Evolutionary conservation across 2,113 vertebrate genomes (phyloP).

Genomic region (Struthio camelus): DNA sequence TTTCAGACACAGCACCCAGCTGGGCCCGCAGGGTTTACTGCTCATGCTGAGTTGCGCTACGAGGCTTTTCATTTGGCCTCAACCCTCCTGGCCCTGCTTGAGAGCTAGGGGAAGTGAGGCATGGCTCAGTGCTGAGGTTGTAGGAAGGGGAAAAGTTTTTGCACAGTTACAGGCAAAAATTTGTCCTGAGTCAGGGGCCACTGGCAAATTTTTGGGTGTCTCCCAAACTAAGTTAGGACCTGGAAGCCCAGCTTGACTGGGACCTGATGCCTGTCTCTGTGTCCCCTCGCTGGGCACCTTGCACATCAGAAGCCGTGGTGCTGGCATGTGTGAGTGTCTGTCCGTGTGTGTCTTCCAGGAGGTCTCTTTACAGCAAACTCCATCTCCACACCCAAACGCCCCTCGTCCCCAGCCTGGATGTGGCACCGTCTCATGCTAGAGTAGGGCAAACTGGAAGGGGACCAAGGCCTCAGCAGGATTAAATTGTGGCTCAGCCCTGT

Average conservation of each 20-base stretch:
- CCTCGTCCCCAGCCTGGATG: neutral
- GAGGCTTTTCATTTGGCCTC: neutral
- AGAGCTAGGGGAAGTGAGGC: too few relatives aligned
- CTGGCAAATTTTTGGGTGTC: neutral
- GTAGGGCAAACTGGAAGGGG: neutral
- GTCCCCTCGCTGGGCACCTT: too few relatives aligned
- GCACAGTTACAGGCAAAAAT: fast-evolving
- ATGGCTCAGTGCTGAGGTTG: too few relatives aligned
- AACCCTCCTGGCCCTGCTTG: too few relatives aligned
- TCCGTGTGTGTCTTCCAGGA: neutral
- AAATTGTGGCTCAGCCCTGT: neutral
- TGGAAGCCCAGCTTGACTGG: neutral
- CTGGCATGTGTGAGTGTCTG: fast-evolving
- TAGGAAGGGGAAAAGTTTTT: neutral
- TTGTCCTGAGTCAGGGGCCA: neutral
- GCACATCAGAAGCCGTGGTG: neutral
- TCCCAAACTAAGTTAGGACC: neutral
- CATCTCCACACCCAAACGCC: neutral
- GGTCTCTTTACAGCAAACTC: neutral
- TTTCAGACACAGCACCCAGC: neutral
- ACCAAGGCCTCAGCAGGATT: neutral
- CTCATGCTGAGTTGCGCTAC: neutral
- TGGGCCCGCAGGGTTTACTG: fast-evolving
- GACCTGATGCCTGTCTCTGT: neutral
- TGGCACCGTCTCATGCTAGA: neutral